Base-by-base conservation (phyloP, 2,888 invertebrate genomes). In the Hirtodrosophila cameraria region DNA sequence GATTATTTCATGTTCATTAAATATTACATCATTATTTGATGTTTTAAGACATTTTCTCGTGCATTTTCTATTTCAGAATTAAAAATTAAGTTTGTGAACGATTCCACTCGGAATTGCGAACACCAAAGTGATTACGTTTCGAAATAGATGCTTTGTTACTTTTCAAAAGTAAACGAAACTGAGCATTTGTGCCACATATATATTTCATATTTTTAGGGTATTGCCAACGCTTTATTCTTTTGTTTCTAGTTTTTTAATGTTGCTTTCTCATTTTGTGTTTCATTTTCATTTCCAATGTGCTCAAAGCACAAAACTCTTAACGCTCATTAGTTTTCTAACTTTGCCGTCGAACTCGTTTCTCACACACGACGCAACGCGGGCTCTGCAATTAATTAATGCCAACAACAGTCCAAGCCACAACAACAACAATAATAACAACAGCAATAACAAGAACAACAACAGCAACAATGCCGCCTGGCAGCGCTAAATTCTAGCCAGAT, bases 331-430 rank as follows among this genome's bases (percentile, higher is more conserved):
- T 80, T 75, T 76, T 75, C 67, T 64, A 66, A 62, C 35, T 53
- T 62, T 58, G 59, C 45, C 54, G 67, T 66, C 70, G 70, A 77
- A 86, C 86, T 86, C 66, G 87, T 87, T 86, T 85, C 80, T 77
- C 84, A 86, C 84, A 77, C 71, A 69, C 68, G 55, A 42, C 52
- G 54, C 36, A 39, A 45, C 38, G 50, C 76, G 28, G 50, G n/a
- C 66, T 80, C 69, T 77, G 71, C 86, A 85, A 87, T 85, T 87
- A 85, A 85, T 85, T 87, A 85, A 87, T 86, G 86, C 86, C 77
- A 85, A 74, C 72, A 72, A 16, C 63, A 53, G 64, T 50, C 43
- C 50, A 43, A n/a, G n/a, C n/a, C n/a, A n/a, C n/a, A n/a, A n/a
- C n/a, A n/a, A n/a, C n/a, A n/a, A 43, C 49, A 72, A 16, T 52